phyloP scores from a whole-genome alignment of 53 echinoderm and acorn worm species.

The Paelopatides confundens region DNA sequence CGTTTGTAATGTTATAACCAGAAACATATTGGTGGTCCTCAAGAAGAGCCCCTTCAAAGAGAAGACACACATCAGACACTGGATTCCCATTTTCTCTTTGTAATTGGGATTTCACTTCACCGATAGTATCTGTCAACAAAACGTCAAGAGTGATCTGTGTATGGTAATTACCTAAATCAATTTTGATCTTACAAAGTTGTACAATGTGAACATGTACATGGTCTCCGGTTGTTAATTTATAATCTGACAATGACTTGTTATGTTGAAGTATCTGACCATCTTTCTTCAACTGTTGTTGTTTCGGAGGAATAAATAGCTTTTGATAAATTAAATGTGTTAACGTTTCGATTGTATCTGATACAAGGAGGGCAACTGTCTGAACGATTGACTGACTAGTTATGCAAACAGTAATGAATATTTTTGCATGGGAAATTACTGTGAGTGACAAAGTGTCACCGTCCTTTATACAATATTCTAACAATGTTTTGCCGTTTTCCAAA shows the following conservation, averaged over 20 bases:
- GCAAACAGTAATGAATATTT: too few species aligned
- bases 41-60: not conserved
- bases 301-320: not conserved
- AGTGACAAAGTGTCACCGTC: too few species aligned
- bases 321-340: not conserved
- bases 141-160: conserved; percentile 89
- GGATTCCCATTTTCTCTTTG: conserved; percentile 85
- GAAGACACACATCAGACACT: not conserved
- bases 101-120: conserved; percentile 87
- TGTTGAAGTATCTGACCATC: too few species aligned
- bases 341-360: too few species aligned
- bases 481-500: too few species aligned
- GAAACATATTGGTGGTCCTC: not conserved
- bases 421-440: too few species aligned
- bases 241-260: not conserved
- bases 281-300: too few species aligned
- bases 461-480: too few species aligned
- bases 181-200: conserved; percentile 82
- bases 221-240: not conserved
- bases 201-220: conserved; percentile 1
- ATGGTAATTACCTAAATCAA: conserved; percentile 44
- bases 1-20: too few species aligned
- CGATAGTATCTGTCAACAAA: conserved; percentile 86
- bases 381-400: too few species aligned
- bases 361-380: not conserved